phyloP scores from a whole-genome alignment of 2,888 invertebrate species.

The Ornithoptera alexandrae region DNA sequence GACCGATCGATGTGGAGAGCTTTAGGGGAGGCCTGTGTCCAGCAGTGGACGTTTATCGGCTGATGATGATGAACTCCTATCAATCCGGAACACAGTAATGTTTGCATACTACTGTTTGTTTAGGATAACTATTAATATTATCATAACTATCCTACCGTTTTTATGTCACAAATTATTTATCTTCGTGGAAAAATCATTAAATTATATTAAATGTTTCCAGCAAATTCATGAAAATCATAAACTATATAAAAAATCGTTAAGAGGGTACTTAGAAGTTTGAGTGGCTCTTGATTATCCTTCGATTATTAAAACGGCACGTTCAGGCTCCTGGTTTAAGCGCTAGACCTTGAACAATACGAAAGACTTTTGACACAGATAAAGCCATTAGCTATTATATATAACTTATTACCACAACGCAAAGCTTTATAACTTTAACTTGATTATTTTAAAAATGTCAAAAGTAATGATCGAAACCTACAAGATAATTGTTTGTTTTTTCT shows the following conservation, averaged over 20 bases:
- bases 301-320: conserved; percentile 19
- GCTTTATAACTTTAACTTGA: too few species aligned
- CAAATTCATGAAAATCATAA: background rate
- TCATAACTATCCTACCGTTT: background rate
- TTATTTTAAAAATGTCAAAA: too few species aligned
- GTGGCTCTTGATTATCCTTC: conserved; percentile 9
- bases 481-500: too few species aligned
- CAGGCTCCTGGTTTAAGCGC: conserved; percentile 2
- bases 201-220: background rate
- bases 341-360: background rate
- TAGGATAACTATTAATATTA: too few species aligned
- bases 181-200: background rate
- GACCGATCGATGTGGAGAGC: too few species aligned
- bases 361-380: background rate
- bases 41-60: too few species aligned
- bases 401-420: background rate
- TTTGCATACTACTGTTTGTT: too few species aligned
- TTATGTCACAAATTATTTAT: background rate
- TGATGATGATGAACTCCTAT: too few species aligned
- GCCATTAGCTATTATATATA: background rate
- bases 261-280: background rate
- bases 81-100: too few species aligned
- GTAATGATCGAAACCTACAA: too few species aligned
- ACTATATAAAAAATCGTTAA: background rate
- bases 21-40: too few species aligned